phyloP scores from a whole-genome alignment of 1,140 invertebrate species.

The Ceratina calcarata region DNA sequence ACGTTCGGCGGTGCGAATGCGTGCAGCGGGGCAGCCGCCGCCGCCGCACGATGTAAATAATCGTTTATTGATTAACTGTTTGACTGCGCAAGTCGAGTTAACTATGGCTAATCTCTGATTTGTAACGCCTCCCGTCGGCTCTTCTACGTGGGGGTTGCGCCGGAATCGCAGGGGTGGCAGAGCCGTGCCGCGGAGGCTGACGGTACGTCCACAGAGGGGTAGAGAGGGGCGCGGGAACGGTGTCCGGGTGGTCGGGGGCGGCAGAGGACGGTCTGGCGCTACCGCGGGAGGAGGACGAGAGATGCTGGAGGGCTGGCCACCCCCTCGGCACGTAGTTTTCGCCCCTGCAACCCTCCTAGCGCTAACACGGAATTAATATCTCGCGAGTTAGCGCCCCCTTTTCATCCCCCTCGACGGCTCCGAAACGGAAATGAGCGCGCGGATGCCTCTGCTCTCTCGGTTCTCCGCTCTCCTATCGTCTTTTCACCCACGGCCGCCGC shows the following conservation, averaged over 20 bases:
- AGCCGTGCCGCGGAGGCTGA: conserved; percentile 27
- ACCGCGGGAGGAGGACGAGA: conserved; percentile 15
- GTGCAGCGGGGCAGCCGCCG: conserved; percentile 33
- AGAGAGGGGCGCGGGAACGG: conserved; percentile 16
- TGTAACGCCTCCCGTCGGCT: conserved; percentile 73
- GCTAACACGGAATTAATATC: conserved; percentile 81
- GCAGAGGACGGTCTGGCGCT: conserved; percentile 14
- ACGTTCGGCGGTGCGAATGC: conserved; percentile 26
- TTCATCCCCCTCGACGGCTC: conserved; percentile 69
- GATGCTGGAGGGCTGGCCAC: conserved; percentile 52
- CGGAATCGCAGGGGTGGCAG: conserved; percentile 49
- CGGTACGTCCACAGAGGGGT: conserved; percentile 12
- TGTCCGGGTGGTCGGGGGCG: conserved; percentile 4
- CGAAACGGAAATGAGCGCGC: conserved; percentile 80
- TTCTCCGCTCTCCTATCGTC: conserved; percentile 63
- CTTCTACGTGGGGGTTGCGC: conserved; percentile 51
- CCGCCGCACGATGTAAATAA: conserved; percentile 76
- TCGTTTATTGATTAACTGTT: conserved; percentile 81
- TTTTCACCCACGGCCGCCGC: conserved; percentile 45
- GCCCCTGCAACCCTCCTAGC: conserved; percentile 76
- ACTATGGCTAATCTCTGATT: conserved; percentile 81
- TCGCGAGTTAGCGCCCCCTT: conserved; percentile 79
- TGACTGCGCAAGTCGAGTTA: conserved; percentile 81
- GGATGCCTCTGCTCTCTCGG: conserved; percentile 77
- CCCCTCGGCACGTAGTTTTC: conserved; percentile 77